These are phyloP conservation scores for Xenus cinereus DNA, from an alignment of 2,113 vertebrate genomes.

Conservation along the genomic window DNA sequence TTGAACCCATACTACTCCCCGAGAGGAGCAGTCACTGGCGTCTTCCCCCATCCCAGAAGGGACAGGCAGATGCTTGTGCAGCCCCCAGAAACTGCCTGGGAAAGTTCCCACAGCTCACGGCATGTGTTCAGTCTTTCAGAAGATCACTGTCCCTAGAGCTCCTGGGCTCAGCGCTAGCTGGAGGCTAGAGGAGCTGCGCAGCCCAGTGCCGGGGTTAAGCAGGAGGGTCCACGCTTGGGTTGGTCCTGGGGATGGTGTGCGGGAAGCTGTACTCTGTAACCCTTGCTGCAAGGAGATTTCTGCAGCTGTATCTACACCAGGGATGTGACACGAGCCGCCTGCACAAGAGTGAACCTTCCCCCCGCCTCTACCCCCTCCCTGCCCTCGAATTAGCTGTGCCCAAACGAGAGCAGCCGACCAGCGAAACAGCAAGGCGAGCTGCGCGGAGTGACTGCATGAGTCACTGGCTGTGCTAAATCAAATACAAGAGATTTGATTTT, in stretches of 20 bases:
- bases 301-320: background rate
- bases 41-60: background rate
- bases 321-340: background rate
- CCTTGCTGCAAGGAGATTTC: background rate
- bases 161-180: background rate
- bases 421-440: background rate
- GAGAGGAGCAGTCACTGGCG: background rate
- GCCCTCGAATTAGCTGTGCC: background rate
- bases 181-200: background rate
- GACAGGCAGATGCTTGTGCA: background rate
- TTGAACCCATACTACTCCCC: background rate
- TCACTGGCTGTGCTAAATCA: slow-evolving; percentile 58
- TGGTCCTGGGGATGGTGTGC: background rate
- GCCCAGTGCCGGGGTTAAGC: background rate
- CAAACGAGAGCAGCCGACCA: background rate
- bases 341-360: background rate
- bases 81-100: background rate
- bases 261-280: background rate
- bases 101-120: background rate
- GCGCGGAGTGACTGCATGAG: background rate
- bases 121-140: background rate
- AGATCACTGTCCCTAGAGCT: background rate
- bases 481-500: slow-evolving; percentile 46
- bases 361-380: background rate
- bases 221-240: background rate